phyloP scores from a whole-genome alignment of 2,797 vertebrate species.

The Neopelma chrysocephalum region DNA sequence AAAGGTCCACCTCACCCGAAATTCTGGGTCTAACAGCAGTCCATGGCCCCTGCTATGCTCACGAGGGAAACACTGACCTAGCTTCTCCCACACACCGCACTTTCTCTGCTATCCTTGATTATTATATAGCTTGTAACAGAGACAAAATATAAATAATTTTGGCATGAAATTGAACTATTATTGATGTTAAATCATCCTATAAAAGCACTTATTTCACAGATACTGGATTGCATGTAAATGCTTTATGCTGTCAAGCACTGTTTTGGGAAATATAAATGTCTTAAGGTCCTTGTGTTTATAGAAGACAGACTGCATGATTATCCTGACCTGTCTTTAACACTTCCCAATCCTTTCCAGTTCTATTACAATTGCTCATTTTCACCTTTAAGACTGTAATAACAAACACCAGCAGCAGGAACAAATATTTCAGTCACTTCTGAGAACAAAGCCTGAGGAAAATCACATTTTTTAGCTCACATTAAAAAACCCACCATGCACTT shows the following conservation, averaged over 20 bases:
- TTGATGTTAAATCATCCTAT: slow-evolving; percentile 12
- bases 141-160: slow-evolving; percentile 24
- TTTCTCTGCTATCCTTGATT: not conserved
- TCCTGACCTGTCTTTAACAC: not conserved
- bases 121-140: not conserved
- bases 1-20: not conserved
- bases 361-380: not conserved
- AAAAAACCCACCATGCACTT: not conserved
- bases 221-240: not conserved
- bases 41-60: not conserved
- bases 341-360: not conserved
- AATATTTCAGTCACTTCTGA: not conserved
- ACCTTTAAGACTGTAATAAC: not conserved
- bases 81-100: rapidly evolving
- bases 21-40: not conserved
- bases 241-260: slow-evolving; percentile 24
- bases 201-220: slow-evolving; percentile 52
- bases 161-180: slow-evolving; percentile 23
- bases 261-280: slow-evolving; percentile 46
- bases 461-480: not conserved
- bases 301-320: not conserved
- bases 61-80: not conserved
- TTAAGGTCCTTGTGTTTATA: not conserved
- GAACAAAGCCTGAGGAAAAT: not conserved
- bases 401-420: not conserved